Evolutionary conservation across 2,888 invertebrate genomes (phyloP), one percentile per base, ranked within the genome.

Genomic region (Chrysotoxum bicinctum): DNA sequence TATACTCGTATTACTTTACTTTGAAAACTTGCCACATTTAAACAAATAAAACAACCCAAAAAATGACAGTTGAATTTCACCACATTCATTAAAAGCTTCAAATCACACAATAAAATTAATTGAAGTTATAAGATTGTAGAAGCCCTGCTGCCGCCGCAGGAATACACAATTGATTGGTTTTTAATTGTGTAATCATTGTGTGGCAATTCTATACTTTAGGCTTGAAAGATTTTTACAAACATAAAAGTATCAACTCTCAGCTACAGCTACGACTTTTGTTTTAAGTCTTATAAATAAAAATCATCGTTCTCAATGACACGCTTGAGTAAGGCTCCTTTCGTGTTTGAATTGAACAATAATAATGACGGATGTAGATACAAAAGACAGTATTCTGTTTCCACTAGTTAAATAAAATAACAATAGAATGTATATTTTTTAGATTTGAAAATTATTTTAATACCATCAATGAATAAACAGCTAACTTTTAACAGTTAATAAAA

Each of bases 251-350:
- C 35, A 58, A 19, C 14, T 66, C 32, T 26, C 60, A n/a, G 45
- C 45, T 43, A 68, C 23, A 64, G 72, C 52, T 43, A 68, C 23
- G 56, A 66, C 52, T 62, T 73, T 68, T 3, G 19, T 30, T 74
- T 74, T 50, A 58, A 37, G 8, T 37, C 8, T 58, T 1, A 21
- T 14, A 48, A 14, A 14, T 1, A 50, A 14, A 23, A 2, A 56
- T 35, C 32, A 23, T 37, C 43, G 16, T 52, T 69, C 48, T 70
- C 10, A 37, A 48, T 12, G 73, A 16, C 43, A 64, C 58, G 62
- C 66, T 68, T 69, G 43, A 77, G 66, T 40, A 40, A n/a, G n/a
- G n/a, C 14, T 23, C n/a, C n/a, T 5, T n/a, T 60, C 16, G 60
- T 37, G 21, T 40, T 37, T 40, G 2, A 23, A 37, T 37, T 10